These are phyloP conservation scores for Recurvirostra avosetta DNA, from an alignment of 2,113 vertebrate genomes.

Conservation along the genomic window DNA sequence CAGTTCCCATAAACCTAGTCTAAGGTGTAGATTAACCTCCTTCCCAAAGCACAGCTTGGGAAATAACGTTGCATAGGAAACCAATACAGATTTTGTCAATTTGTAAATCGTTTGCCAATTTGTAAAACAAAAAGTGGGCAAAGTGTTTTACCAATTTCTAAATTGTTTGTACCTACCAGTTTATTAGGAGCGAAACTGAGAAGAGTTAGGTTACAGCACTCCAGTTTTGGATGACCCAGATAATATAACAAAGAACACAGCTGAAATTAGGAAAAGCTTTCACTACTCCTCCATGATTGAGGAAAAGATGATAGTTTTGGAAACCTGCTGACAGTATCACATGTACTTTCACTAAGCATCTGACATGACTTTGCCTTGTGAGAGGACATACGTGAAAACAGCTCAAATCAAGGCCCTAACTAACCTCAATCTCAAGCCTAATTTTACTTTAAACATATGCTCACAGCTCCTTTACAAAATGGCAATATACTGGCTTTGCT, in stretches of 20 bases:
- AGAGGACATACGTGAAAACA: not conserved
- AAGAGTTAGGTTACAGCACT: not conserved
- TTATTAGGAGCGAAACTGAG: not conserved
- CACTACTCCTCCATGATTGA: not conserved
- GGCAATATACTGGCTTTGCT: not conserved
- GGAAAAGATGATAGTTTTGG: accelerated
- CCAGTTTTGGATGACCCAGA: not conserved
- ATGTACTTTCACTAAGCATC: not conserved
- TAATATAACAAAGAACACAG: not conserved
- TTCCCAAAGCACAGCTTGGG: not conserved
- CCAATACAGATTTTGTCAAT: not conserved
- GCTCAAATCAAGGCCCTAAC: not conserved
- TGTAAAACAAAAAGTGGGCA: not conserved
- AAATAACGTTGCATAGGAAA: not conserved
- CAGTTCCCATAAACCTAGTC: not conserved
- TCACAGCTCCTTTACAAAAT: not conserved
- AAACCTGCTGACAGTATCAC: not conserved
- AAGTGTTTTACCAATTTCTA: not conserved
- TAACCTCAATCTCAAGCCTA: not conserved
- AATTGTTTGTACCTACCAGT: not conserved
- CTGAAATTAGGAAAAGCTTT: not conserved
- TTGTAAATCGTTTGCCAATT: not conserved
- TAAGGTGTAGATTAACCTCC: not conserved
- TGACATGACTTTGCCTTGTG: not conserved
- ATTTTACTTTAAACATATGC: not conserved